phyloP scores from a whole-genome alignment of 1,140 invertebrate species.

The Venustaconcha ellipsiformis region DNA sequence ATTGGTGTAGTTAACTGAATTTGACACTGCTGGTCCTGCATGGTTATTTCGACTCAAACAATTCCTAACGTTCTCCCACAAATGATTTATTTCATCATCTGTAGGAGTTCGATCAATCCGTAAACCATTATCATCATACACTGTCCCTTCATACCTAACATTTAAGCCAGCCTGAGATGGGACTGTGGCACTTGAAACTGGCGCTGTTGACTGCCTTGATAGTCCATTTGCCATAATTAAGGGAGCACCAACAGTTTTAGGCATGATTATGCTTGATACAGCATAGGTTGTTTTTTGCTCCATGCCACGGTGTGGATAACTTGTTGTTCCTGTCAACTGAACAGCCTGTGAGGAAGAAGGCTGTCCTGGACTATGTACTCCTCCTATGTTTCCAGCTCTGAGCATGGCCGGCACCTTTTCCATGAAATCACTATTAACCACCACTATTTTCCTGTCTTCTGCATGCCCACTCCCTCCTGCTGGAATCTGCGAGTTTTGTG shows the following conservation, averaged over 20 bases:
- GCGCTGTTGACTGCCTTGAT: conserved; percentile 8
- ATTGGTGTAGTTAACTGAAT: conserved; percentile 7
- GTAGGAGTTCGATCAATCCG: conserved; percentile 65
- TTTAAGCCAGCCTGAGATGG: conserved; percentile 11
- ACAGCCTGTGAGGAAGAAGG: conserved; percentile 30
- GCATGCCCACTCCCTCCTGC: conserved; percentile 20
- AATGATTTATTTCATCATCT: conserved; percentile 66
- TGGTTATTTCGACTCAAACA: conserved; percentile 51
- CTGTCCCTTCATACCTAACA: conserved; percentile 33
- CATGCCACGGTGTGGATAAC: not conserved
- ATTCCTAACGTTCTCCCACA: conserved; percentile 65
- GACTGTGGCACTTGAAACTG: conserved; percentile 15
- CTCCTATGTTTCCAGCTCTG: conserved; percentile 14
- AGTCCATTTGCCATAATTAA: conserved; percentile 10
- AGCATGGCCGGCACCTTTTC: conserved; percentile 45
- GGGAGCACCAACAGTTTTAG: conserved; percentile 22
- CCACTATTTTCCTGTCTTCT: conserved; percentile 36
- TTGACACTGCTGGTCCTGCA: conserved; percentile 18
- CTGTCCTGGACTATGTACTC: not conserved
- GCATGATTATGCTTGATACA: conserved; percentile 34
- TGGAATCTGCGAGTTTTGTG: conserved; percentile 38
- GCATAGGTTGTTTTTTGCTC: conserved; percentile 31
- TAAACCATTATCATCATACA: conserved; percentile 57
- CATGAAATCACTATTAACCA: conserved; percentile 60
- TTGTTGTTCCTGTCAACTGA: conserved; percentile 7